Percentiles rank a stretch among this genome's conserved stretches.
These are phyloP conservation scores for Tholera decimalis DNA, from an alignment of 2,888 invertebrate species.

Conservation along the genomic window DNA sequence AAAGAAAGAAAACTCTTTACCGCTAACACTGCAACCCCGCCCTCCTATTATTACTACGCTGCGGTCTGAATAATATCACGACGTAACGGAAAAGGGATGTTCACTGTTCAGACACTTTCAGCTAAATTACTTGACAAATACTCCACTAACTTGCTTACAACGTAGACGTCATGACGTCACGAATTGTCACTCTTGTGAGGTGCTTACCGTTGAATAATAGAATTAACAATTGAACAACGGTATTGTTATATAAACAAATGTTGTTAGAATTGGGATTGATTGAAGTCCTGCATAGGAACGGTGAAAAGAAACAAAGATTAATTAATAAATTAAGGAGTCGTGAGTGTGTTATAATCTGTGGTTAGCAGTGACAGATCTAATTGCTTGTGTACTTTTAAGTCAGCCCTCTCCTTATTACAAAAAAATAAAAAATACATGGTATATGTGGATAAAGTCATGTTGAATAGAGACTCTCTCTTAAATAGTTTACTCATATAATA, in stretches of 20 bases:
- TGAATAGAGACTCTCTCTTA: too few species aligned
- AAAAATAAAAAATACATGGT: too few species aligned
- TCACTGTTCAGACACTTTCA: constrained; percentile 58
- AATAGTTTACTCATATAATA: too few species aligned
- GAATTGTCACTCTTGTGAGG: constrained; percentile 5
- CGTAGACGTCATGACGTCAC: constrained; percentile 46
- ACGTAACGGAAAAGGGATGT: constrained; percentile 55
- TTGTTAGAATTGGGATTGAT: neutral
- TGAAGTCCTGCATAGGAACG: too few species aligned
- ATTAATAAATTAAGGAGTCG: too few species aligned
- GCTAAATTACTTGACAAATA: constrained; percentile 67
- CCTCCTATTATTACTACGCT: constrained; percentile 46
- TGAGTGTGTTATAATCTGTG: too few species aligned
- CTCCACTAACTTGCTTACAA: constrained; percentile 45
- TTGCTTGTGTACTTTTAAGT: too few species aligned
- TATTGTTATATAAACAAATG: constrained; percentile 1
- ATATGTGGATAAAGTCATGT: too few species aligned
- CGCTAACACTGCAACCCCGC: constrained; percentile 22
- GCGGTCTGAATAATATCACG: constrained; percentile 56
- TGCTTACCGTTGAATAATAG: constrained; percentile 27
- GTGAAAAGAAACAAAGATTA: too few species aligned
- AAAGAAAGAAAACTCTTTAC: neutral
- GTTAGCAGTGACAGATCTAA: too few species aligned
- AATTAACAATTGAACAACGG: constrained; percentile 23
- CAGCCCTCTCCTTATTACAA: too few species aligned